Evolutionary conservation across 2,113 vertebrate species (phyloP), one percentile per base, ranked within the genome.

Genomic region (Trematocara zebra): DNA sequence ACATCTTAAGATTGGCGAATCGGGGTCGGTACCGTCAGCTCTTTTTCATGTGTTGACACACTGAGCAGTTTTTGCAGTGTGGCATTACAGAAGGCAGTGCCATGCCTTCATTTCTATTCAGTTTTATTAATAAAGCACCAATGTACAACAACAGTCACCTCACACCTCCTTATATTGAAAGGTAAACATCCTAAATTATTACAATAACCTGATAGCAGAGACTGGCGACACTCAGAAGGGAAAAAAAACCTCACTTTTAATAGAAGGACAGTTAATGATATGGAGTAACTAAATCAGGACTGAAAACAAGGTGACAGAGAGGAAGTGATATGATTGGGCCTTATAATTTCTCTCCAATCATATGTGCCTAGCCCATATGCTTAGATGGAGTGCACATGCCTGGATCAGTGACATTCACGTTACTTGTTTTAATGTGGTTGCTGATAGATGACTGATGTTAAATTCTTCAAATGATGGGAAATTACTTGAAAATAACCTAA

Each of bases 161-260:
- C 40, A 11, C 42, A 26, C 5, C 1, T 20, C 40, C 42, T 47
- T 47, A 47, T 74, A 28, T 2, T 74, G 40, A 44, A 47, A 74
- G 69, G 23, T 1, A 74, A 74, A 47, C 23, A 47, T 74, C 67
- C 40, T 74, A 74, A 17, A 47, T 47, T 11, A 28, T 74, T 28
- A 74, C 12, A 74, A 1, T 23, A 40, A 23, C 11, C 11, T 20
- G n/a, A 69, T 14, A 42, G n/a, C 64, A 15, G 64, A 23, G n/a
- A 14, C 35, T 40, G 35, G 11, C 0, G 0, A 69, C 11, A 2
- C 18, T 67, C 18, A 8, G 35, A 40, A 67, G 18, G 0, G 4
- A 33, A 67, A 64, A 42, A 56, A 18, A 17, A 1, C 0, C 10
- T 40, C 33, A 20, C 35, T 40, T 40, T 67, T 69, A 23, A 23